Conservation (phyloP, 1,140 invertebrate species). For the Caenorhabditis inopinata region DNA sequence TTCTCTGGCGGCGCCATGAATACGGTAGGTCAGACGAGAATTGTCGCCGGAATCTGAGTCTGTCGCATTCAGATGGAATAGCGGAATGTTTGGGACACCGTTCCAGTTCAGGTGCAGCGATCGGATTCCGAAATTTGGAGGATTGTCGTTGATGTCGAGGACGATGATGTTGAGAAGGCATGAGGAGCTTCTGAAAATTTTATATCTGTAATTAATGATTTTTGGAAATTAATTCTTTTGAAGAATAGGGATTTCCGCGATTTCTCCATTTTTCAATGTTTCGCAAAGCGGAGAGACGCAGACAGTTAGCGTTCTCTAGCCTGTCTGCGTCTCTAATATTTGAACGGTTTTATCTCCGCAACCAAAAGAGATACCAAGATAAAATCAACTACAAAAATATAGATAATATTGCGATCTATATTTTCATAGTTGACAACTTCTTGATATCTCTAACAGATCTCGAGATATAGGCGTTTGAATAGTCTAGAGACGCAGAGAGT, state of each 20-base stretch:
- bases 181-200: background rate
- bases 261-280: no score
- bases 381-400: background rate
- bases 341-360: no score
- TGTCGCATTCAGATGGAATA: background rate
- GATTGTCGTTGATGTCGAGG: slow-evolving; percentile 16
- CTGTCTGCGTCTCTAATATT: no score
- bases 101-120: background rate
- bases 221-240: no score
- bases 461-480: background rate
- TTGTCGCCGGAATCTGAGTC: background rate
- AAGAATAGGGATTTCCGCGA: no score
- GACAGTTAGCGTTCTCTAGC: no score
- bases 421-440: background rate
- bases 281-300: background rate
- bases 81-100: background rate
- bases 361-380: no score
- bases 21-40: background rate
- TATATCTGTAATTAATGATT: background rate
- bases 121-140: background rate
- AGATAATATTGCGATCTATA: background rate
- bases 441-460: background rate
- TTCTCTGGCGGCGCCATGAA: background rate
- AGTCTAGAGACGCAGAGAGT: no score
- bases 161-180: background rate